Evolutionary conservation across 2,888 invertebrate species (phyloP), one percentile per base, ranked within the genome.

Genomic region (Philopedon plagiatum): DNA sequence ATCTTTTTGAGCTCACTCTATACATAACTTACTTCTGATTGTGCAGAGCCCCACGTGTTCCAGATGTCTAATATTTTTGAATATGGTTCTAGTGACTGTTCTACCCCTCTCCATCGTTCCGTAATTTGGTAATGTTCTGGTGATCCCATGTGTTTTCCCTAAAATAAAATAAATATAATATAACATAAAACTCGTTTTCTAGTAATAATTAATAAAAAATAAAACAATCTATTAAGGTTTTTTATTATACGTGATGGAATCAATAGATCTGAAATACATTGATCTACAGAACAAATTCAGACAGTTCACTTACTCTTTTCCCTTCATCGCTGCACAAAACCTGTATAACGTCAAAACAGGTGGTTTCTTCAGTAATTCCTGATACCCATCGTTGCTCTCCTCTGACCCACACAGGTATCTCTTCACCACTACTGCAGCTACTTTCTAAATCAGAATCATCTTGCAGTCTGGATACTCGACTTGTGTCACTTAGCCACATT

Each of bases 341-440:
- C 76, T 90, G 87, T 67, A 94, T 91, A 78, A 94, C 90, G 84
- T 94, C 94, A 51, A 91, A 90, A 82, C 94, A 94, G 3, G 94
- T 94, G 34, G 94, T 94, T 77, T 91, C 90, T 8, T 91, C 87
- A 60, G 91, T 89, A 58, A 94, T 90, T 2, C 94, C 94, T 1
- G 93, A 91, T 69, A 95, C 92, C 93, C 93, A 94, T 79, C 93
- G 89, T 82, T 92, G 91, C 80, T 92, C 91, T 1, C 93, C 93
- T 70, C 91, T 87, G 21, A 94, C 90, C 88, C 93, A 89, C 76
- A 95, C 91, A 8, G 92, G 92, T 41, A 93, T 89, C 82, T 92
- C 92, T 81, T 90, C 90, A 71, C 91, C 91, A 77, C 89, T 89
- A 75, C 88, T 88, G 58, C 88, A 88, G 29, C 71, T 74, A 34